phyloP scores from a whole-genome alignment of 2,797 vertebrate species.

The Botia almorhae region DNA sequence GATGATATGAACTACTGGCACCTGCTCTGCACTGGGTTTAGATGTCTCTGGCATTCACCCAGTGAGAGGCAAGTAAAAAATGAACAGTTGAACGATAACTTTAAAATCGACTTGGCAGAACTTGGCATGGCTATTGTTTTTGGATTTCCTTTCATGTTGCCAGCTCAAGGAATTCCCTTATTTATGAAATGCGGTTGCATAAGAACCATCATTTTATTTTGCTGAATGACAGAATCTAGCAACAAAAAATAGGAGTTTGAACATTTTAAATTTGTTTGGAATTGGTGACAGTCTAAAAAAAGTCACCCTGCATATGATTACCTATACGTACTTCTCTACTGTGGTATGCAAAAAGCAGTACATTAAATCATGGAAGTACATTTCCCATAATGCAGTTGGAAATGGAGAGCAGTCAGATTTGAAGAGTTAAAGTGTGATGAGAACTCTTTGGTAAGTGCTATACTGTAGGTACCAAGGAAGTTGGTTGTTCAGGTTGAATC shows the following conservation, averaged over 20 bases:
- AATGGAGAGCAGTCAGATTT: too few relatives aligned
- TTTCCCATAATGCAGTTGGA: too few relatives aligned
- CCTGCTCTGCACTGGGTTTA: conserved; percentile 7
- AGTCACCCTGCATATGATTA: too few relatives aligned
- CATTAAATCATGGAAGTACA: too few relatives aligned
- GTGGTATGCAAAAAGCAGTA: too few relatives aligned
- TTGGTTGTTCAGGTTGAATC: too few relatives aligned
- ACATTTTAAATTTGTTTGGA: neutral
- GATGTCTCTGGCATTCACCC: neutral
- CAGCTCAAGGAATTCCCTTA: conserved; percentile 36
- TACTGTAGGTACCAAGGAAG: too few relatives aligned
- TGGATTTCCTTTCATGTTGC: conserved; percentile 25
- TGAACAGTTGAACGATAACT: conserved; percentile 23
- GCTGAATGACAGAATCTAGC: neutral
- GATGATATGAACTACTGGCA: conserved; percentile 24
- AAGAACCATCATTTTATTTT: conserved; percentile 7
- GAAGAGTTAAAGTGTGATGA: too few relatives aligned
- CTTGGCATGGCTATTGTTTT: conserved; percentile 35
- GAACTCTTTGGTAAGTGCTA: too few relatives aligned
- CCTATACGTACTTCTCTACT: too few relatives aligned
- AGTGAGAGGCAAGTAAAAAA: neutral
- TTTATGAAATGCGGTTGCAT: conserved; percentile 30
- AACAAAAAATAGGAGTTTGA: neutral
- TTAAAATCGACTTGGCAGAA: conserved; percentile 13
- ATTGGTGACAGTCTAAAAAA: neutral